Evolutionary conservation across 92 coral and sea anemone species (phyloP), one percentile per base, ranked within the genome.

Genomic region (Zoanthus solanderi): DNA sequence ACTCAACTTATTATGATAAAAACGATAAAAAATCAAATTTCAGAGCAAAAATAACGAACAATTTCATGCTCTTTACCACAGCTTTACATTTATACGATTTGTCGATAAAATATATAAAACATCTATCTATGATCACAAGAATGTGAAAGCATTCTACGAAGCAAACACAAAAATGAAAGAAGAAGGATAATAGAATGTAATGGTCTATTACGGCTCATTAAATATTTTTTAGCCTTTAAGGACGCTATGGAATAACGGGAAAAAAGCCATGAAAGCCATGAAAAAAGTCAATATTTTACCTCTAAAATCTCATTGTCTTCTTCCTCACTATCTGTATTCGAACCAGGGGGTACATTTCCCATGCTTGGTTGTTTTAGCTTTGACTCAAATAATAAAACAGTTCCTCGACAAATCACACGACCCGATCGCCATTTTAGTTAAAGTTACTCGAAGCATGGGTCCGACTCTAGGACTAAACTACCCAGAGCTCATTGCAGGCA

Each of bases 341-440:
- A 96, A 85, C 98, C 96, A 80, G 96, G 93, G 67, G 99, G 94
- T 28, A 95, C 98, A 90, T 97, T 97, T 78, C 99, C 99, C 99
- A 97, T 97, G 42, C 74, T 81, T 81, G 11, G 44, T 56, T 46
- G 65, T 68, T 71, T 81, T 81, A 71, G 16, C 29, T 65, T 6
- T 46, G 16, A 30, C 23, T 81, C 75, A 81, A 29, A 67, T 66
- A 67, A 47, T 81, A 28, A 28, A 66, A 66, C 75, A 81, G 60
- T 66, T 67, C 61, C 72, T 50, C 16, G 12, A 81, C 56, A 11
- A 37, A 17, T 60, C 53, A 47, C n/a, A n/a, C 18, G 72, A 48
- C 0, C 9, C 11, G 61, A 12, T 66, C 85, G 85, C 85, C 85
- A 81, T 81, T 71, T 81, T 81, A 45, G 28, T 61, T 44, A 11